Base-by-base conservation (phyloP, 2,888 invertebrate genomes). In the Phortica magna region DNA sequence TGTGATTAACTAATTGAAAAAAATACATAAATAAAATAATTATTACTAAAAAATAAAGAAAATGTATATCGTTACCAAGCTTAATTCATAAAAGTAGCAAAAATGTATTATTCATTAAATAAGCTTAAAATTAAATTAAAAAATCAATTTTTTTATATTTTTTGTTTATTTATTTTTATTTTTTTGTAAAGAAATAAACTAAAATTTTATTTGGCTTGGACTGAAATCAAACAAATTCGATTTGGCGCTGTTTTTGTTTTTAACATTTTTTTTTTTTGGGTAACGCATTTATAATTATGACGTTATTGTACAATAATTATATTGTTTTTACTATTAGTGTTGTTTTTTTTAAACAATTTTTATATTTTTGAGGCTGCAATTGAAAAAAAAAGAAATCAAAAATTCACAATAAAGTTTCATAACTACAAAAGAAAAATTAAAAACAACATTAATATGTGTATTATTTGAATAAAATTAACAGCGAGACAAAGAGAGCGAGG, bases 211-310 rank as follows among this genome's bases (percentile, higher is more conserved):
- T 74, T 73, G 76, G 81, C 85, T 86, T 86, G 85, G 85, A 84
- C 87, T 86, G 85, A 86, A 86, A 86, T 86, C 85, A 86, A 88
- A 88, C 86, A 83, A 81, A 82, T 88, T 84, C 84, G 74, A 80
- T 81, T 68, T 84, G 82, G 81, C 84, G 79, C 83, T 83, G 65
- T 76, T 80, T 76, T 76, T 79, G 75, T 65, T 41, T 31, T 42
- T 73, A 73, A 68, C 22, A 42, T 73, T 71, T 48, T 64, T 78
- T 61, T 77, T 76, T 76, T 73, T 76, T 68, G 73, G 74, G 72
- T 65, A 57, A 19, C 70, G 67, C 75, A 73, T 76, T 72, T 78
- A 78, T 72, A 78, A 61, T 73, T 59, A 61, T 76, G 22, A 10
- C 31, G 70, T 74, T 72, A 4, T 70, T 59, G 74, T 79, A 78